Evolutionary conservation across 1,140 invertebrate genomes (phyloP).

Genomic region (Lucilia cuprina): DNA sequence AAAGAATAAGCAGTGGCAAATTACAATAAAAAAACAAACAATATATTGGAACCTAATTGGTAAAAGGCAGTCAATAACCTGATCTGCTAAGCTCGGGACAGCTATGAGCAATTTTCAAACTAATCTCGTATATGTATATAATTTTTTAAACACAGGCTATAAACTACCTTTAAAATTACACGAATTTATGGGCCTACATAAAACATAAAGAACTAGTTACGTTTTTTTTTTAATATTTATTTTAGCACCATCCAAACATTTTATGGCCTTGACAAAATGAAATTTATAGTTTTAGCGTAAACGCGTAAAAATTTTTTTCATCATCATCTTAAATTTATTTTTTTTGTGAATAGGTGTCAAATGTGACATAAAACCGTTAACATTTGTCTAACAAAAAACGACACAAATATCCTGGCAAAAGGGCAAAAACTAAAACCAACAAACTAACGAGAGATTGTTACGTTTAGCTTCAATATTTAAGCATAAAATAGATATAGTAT

Average conservation of each 20-base stretch:
- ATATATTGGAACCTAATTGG: too few species aligned
- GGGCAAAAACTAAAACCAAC: neutral
- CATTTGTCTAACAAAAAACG: neutral
- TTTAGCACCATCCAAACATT: neutral
- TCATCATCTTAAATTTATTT: neutral
- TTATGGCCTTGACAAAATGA: constrained; percentile 30
- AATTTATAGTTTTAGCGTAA: constrained; percentile 31
- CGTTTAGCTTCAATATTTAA: constrained; percentile 15
- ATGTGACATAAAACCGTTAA: constrained; percentile 34
- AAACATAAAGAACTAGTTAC: neutral
- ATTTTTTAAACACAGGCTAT: neutral
- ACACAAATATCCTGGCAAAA: neutral
- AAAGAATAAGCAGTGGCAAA: too few species aligned
- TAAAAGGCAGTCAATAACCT: too few species aligned
- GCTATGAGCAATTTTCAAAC: neutral
- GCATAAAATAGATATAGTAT: neutral
- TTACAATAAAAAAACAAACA: too few species aligned
- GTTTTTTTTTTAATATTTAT: neutral
- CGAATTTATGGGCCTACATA: constrained; percentile 14
- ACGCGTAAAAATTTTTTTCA: neutral
- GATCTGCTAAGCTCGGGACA: too few species aligned
- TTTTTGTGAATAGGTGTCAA: constrained; percentile 30
- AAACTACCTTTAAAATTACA: constrained; percentile 30
- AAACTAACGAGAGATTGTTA: neutral
- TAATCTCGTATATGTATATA: neutral